Conservation (phyloP, 2,888 invertebrate genomes). For the Lamproptera curius region DNA sequence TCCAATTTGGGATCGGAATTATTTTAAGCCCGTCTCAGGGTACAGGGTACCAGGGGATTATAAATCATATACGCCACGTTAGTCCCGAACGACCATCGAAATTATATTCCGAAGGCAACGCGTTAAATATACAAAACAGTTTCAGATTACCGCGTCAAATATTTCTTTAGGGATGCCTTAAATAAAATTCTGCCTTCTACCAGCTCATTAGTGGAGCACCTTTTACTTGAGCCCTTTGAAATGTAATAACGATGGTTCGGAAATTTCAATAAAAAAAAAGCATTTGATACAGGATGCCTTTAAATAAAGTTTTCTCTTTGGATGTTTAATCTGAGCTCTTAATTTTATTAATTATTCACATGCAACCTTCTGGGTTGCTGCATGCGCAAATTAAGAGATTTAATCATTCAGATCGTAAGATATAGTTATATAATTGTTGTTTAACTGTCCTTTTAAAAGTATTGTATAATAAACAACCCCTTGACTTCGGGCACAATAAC, state of each 20-base stretch:
- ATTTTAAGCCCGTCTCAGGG: slow-evolving; percentile 63
- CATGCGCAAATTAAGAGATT: no score
- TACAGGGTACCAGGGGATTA: slow-evolving; percentile 66
- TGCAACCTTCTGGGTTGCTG: no score
- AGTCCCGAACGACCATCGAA: slow-evolving; percentile 56
- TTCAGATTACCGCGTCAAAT: slow-evolving; percentile 66
- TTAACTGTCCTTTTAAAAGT: no score
- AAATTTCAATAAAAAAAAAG: no score
- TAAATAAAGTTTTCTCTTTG: no score
- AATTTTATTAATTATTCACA: no score
- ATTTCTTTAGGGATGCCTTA: slow-evolving; percentile 53
- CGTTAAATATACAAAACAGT: slow-evolving; percentile 71
- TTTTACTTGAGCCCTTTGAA: slow-evolving; percentile 22
- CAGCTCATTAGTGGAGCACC: slow-evolving; percentile 48
- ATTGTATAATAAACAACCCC: no score
- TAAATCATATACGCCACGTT: slow-evolving; percentile 75
- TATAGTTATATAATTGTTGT: no score
- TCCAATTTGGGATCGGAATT: slow-evolving; percentile 71
- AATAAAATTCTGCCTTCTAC: slow-evolving; percentile 51
- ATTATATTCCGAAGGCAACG: slow-evolving; percentile 64
- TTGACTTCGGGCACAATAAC: no score
- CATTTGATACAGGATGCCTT: no score
- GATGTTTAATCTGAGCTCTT: no score
- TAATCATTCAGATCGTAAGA: no score
- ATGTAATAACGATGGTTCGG: background rate